Evolutionary conservation across 2,797 vertebrate species (phyloP), one percentile per base, ranked within the genome.

Genomic region (Stomatorhinus walkeri): DNA sequence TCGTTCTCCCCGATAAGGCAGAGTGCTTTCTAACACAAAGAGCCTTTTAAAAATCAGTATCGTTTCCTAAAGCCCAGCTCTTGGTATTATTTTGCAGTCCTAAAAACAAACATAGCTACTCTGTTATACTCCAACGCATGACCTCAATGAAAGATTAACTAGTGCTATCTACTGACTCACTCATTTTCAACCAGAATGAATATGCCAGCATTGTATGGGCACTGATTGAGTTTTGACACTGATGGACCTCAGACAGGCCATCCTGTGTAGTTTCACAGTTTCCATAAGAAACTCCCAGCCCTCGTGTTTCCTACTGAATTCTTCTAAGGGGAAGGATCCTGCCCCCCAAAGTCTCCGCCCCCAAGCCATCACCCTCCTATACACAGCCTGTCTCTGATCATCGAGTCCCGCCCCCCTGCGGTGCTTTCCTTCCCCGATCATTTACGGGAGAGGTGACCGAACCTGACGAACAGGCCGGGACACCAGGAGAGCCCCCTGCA

Each of bases 401-500:
- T 32, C 0, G 3, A 68, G 24, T 32, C 24, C 24, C 61, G 0
- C 24, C 61, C 24, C 4, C 61, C 61, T 12, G 61, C 24, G 4
- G 61, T 68, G 24, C 24, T 68, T 64, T 12, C 61, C 1, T 12
- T 43, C 72, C 72, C 9, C 46, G 1, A n/a, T 51, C 81, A 68
- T 48, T 28, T 51, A 51, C 9, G 2, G 43, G 61, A 84, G 10
- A 84, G 40, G 79, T 36, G 46, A 8, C 90, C 24, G 87, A n/a
- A 88, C 86, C 48, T 88, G 92, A 90, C 14, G 12, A 76, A 22
- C 28, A 10, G 86, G 54, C n/a, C 54, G 0, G 54, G 64, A 14
- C 3, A 12, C 24, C 43, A 51, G 3, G 16, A 76, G 43, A 79
- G 89, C 89, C 89, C 89, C 89, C 88, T 64, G 87, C 89, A 90